phyloP scores from a whole-genome alignment of 2,113 vertebrate species.

The Anhinga anhinga region DNA sequence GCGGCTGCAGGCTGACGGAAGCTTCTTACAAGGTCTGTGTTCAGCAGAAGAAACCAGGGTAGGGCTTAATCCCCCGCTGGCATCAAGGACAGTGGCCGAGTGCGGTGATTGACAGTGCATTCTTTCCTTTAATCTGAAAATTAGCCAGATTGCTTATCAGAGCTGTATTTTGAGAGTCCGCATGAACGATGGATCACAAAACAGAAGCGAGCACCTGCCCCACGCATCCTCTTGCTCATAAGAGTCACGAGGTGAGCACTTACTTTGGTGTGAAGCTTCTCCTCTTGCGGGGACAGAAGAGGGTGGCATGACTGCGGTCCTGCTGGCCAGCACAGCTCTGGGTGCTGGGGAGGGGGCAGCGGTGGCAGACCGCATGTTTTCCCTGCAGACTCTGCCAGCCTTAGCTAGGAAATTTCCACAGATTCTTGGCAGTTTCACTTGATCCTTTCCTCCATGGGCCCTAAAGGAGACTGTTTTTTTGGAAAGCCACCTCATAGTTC shows the following conservation, averaged over 20 bases:
- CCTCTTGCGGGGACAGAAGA: background rate
- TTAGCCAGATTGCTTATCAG: background rate
- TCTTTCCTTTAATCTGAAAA: background rate
- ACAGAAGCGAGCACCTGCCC: background rate
- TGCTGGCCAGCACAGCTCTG: background rate
- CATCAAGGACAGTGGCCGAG: background rate
- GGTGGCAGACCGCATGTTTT: accelerated
- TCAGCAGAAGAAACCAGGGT: background rate
- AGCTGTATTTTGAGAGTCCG: background rate
- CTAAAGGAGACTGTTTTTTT: background rate
- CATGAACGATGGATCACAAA: background rate
- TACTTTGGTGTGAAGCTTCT: background rate
- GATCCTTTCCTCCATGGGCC: background rate
- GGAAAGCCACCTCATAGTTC: background rate
- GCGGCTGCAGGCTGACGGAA: background rate
- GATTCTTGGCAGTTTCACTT: background rate
- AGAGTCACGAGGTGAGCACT: background rate
- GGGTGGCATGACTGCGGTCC: background rate
- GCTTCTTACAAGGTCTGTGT: background rate
- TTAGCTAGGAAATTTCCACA: background rate
- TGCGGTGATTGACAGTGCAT: background rate
- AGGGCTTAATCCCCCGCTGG: background rate
- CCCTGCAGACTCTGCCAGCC: background rate
- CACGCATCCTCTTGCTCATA: background rate
- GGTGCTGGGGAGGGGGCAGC: background rate